Evolutionary conservation across 2,888 invertebrate genomes (phyloP), one percentile per base, ranked within the genome.

Genomic region (Zonitis immaculata): DNA sequence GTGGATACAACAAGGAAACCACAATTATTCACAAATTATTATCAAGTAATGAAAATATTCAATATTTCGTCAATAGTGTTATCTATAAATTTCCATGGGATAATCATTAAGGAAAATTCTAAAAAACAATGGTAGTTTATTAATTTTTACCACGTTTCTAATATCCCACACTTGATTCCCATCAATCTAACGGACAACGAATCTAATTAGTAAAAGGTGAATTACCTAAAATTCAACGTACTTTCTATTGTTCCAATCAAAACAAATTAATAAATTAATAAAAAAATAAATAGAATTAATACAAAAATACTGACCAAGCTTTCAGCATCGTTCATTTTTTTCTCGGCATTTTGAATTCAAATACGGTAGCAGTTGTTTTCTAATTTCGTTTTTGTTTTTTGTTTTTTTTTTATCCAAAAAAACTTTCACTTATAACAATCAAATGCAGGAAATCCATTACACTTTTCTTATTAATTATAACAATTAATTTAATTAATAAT

Each of bases 241-340:
- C n/a, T n/a, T n/a, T n/a, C n/a, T n/a, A n/a, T n/a, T n/a, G n/a
- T n/a, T n/a, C n/a, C n/a, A n/a, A n/a, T n/a, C n/a, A n/a, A n/a
- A n/a, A n/a, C n/a, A n/a, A n/a, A n/a, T n/a, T n/a, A n/a, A n/a
- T n/a, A n/a, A n/a, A n/a, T n/a, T n/a, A n/a, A n/a, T n/a, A n/a
- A n/a, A n/a, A n/a, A n/a, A n/a, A n/a, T n/a, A n/a, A n/a, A n/a
- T n/a, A n/a, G n/a, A n/a, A n/a, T n/a, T n/a, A n/a, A n/a, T 7
- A 25, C 22, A 60, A 61, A 57, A 58, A 69, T 74, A 77, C 77
- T 77, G 75, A 84, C 84, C 84, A 85, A 83, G 81, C 84, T 83
- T 80, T 84, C 84, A 71, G 82, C 84, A 84, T 84, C 84, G 80
- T 79, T 85, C 84, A 85, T 85, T 82, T 81, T 83, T 83, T 83